phyloP scores from a whole-genome alignment of 2,797 vertebrate species.

The Limnodromus scolopaceus region DNA sequence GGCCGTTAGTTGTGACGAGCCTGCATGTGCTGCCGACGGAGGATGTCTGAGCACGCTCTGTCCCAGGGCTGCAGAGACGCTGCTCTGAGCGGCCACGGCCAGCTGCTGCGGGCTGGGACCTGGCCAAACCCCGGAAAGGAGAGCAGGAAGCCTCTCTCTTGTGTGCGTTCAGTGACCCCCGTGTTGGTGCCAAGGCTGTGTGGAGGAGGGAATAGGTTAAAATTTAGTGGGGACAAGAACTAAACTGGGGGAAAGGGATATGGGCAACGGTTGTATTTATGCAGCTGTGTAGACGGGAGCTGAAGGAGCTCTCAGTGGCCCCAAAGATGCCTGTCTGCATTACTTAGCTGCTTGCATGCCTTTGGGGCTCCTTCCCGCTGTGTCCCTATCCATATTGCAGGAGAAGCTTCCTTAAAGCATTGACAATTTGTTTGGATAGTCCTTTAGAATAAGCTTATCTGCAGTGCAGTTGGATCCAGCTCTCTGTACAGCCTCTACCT shows the following conservation, averaged over 20 bases:
- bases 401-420: background rate
- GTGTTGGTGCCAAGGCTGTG: background rate
- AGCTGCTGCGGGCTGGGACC: constrained; percentile 22
- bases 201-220: background rate
- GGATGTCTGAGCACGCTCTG: background rate
- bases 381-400: background rate
- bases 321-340: background rate
- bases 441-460: background rate
- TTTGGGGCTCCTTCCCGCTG: background rate
- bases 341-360: background rate
- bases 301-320: background rate
- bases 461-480: background rate
- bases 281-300: background rate
- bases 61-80: background rate
- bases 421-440: background rate
- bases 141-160: constrained; percentile 17
- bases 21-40: background rate
- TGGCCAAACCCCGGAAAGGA: background rate
- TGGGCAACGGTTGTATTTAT: background rate
- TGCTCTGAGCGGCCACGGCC: background rate
- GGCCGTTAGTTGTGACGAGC: background rate
- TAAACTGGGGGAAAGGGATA: background rate
- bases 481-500: background rate
- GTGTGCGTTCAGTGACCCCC: background rate
- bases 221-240: background rate